Base-by-base conservation (phyloP, 1,140 invertebrate species). In the Trinorchestia longiramus region DNA sequence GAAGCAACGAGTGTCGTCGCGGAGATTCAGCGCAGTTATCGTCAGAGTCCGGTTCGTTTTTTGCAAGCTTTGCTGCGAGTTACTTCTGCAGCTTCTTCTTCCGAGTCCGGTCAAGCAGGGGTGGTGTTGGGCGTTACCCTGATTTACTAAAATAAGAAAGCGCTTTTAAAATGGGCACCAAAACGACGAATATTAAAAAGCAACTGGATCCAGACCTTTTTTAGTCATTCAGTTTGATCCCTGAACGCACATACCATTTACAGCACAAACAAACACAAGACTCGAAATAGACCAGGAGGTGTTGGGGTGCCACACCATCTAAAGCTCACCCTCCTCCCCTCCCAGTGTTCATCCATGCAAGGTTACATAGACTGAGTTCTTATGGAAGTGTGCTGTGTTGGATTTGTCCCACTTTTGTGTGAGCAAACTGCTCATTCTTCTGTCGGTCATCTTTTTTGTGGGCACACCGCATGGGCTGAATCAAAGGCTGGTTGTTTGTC, bases 381-480 rank as follows among this genome's bases (percentile, higher is more conserved):
- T 77, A 28, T 36, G 28, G 62, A 77, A 77, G 62, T 77, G 36
- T 28, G 28, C 28, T 28, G 62, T 28, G 47, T 53, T 53, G 47
- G 62, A 77, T 77, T 77, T 77, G 62, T 77, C 62, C 62, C 62
- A 77, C 62, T 77, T 77, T 77, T 77, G 62, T 77, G 62, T 77
- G 62, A 77, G 62, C 62, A 77, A 77, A 77, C 62, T 77, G 62
- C 28, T 77, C 62, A 15, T 77, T 77, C 62, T 77, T 15, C 15
- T 77, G 62, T 36, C 62, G 62, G 62, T 77, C 62, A 77, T 28
- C 15, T 77, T 77, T 77, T 77, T 77, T 77, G 62, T 28, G 11
- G 6, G 15, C 28, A 36, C 15, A 77, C 62, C 62, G 62, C 62
- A 23, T 77, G 62, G 62, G 62, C 62, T 23, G 62, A 77, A 36